Conservation (phyloP, 1,140 invertebrate genomes). For the Bombus superbus region DNA sequence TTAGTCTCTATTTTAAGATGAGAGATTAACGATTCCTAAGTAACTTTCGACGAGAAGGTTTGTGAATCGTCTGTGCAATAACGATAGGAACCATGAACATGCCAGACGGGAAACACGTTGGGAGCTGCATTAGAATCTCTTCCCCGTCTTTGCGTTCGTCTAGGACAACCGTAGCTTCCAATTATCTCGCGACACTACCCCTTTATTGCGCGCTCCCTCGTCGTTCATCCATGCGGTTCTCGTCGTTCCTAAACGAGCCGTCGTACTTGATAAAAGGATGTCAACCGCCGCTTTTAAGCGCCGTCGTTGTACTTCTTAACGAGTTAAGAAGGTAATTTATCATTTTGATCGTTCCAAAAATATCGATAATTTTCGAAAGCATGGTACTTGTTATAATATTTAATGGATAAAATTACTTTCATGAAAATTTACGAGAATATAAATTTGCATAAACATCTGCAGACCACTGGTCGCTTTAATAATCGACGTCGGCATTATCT, state of each 20-base stretch:
- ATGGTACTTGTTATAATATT: too few species aligned
- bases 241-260: constrained; percentile 67
- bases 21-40: constrained; percentile 17
- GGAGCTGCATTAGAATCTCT: constrained; percentile 70
- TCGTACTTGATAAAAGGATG: constrained; percentile 52
- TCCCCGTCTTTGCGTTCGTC: constrained; percentile 70
- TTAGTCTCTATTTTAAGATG: not conserved
- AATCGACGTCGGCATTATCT: too few species aligned
- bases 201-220: constrained; percentile 72
- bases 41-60: constrained; percentile 3
- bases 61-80: constrained; percentile 51
- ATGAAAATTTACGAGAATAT: too few species aligned
- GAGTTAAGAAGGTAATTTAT: not conserved
- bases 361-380: not conserved
- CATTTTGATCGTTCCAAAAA: not conserved
- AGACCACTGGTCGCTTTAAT: too few species aligned
- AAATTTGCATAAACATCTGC: too few species aligned
- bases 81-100: constrained; percentile 37
- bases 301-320: not conserved
- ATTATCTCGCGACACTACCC: constrained; percentile 73
- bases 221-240: constrained; percentile 64
- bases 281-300: constrained; percentile 15
- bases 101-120: constrained; percentile 26
- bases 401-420: too few species aligned
- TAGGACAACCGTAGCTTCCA: constrained; percentile 72